Base-by-base conservation (phyloP, 2,797 vertebrate species). In the Sebastiscus tertius region DNA sequence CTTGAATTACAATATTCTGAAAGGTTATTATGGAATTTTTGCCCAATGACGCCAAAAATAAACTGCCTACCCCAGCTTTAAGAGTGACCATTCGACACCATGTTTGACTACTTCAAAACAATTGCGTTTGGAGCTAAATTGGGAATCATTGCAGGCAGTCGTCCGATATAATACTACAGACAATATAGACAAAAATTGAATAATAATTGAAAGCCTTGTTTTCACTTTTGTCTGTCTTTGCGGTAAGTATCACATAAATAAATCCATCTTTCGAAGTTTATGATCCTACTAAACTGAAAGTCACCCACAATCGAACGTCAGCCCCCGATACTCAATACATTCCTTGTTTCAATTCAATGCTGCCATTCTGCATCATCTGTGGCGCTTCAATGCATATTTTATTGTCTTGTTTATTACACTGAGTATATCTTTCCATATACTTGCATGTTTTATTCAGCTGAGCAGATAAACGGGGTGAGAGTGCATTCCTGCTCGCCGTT, bases 401-500 rank as follows among this genome's bases (percentile, higher is more conserved):
- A 72, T 58, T 24, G 70, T 71, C 67, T 67, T 83, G 49, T 68
- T 80, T 83, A 67, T 61, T 42, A 56, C 63, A 18, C n/a, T 2
- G 71, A 60, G 54, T 39, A 16, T 68, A 73, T 79, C 24, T 42
- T 6, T 0, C 54, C 1, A 4, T 49, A 56, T 10, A 73, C 29
- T 39, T 71, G 6, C 79, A 76, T 87, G 77, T 87, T 89, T 81
- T 86, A 82, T 87, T 85, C 84, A 87, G 64, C 78, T 22, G 67
- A 79, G 80, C 70, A 54, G 67, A 84, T 76, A 66, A 83, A 70
- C 52, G 4, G 64, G 33, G 65, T 3, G 10, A 13, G 20, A 46
- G 77, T 75, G 26, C 31, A 36, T 79, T 77, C 36, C 70, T 70
- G 64, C 72, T 72, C 7, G 11, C 67, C 7, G 20, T 77, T 90